phyloP scores from a whole-genome alignment of 2,113 vertebrate genomes.

The Prochilodus magdalenae region DNA sequence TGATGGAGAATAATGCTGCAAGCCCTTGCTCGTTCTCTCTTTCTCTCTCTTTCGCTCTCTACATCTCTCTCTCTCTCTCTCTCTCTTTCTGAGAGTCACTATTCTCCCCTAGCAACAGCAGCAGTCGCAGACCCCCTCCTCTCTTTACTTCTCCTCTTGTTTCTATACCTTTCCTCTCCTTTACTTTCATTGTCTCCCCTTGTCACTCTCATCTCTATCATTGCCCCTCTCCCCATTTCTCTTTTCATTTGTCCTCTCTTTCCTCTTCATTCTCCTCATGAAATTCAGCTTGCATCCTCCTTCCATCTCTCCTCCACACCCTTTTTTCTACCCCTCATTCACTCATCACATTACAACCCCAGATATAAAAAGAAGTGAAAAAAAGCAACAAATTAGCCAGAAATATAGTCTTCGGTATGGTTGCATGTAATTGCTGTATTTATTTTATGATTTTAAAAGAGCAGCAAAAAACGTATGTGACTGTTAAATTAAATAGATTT shows the following conservation, averaged over 20 bases:
- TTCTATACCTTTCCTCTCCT: slow-evolving; percentile 42
- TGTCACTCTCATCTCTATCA: slow-evolving; percentile 32
- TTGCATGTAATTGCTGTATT: too few relatives aligned
- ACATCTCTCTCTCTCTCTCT: slow-evolving; percentile 10
- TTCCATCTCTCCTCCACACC: background rate
- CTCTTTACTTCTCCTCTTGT: slow-evolving; percentile 39
- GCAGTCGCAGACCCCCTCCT: slow-evolving; percentile 43
- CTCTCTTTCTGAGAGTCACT: slow-evolving; percentile 34
- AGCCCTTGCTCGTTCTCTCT: slow-evolving; percentile 55
- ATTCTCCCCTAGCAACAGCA: slow-evolving; percentile 72
- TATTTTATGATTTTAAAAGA: too few relatives aligned
- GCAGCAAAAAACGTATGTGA: too few relatives aligned
- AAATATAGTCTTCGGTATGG: too few relatives aligned
- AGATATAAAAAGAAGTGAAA: too few relatives aligned
- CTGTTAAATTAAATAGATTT: too few relatives aligned
- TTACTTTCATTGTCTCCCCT: slow-evolving; percentile 50
- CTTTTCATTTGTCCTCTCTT: background rate
- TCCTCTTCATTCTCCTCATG: slow-evolving; percentile 11
- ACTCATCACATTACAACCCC: too few relatives aligned
- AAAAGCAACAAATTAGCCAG: too few relatives aligned
- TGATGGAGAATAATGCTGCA: slow-evolving; percentile 75
- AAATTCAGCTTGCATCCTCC: too few relatives aligned
- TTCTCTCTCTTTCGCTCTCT: slow-evolving; percentile 49
- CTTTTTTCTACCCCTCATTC: too few relatives aligned
- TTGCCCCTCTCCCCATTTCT: slow-evolving; percentile 18